phyloP scores from a whole-genome alignment of 1,140 invertebrate genomes.

The Drosophila ananassae region DNA sequence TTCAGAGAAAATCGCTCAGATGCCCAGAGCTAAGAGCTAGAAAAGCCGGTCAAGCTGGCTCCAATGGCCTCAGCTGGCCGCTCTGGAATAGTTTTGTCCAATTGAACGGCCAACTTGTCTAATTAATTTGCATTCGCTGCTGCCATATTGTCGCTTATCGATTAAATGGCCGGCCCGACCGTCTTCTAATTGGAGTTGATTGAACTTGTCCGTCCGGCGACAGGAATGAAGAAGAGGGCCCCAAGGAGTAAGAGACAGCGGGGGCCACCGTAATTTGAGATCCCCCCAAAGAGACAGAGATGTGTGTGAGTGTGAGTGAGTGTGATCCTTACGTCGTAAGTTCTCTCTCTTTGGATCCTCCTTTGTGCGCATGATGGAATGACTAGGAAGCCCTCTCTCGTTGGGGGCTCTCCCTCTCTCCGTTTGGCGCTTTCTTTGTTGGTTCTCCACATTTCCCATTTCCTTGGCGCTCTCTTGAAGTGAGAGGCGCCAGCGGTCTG shows the following conservation, averaged over 20 bases:
- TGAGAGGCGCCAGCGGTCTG: constrained; percentile 19
- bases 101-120: constrained; percentile 49
- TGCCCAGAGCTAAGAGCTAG: neutral
- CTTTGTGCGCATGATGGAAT: neutral
- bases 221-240: no score
- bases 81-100: constrained; percentile 50
- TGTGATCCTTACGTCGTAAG: neutral
- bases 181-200: constrained; percentile 68
- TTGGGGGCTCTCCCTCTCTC: neutral
- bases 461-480: constrained; percentile 34
- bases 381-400: neutral
- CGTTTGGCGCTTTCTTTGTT: constrained; percentile 2
- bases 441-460: constrained; percentile 17
- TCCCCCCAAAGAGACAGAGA: neutral
- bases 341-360: constrained; percentile 4
- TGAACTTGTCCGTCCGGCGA: constrained; percentile 42
- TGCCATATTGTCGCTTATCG: constrained; percentile 47
- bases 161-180: constrained; percentile 64
- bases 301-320: neutral
- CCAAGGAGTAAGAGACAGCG: neutral
- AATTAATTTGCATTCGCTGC: constrained; percentile 69
- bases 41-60: constrained; percentile 60
- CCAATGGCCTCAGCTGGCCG: constrained; percentile 4
- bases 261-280: constrained; percentile 19
- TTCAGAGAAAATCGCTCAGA: constrained; percentile 49